Evolutionary conservation across 1,140 invertebrate genomes (phyloP), one percentile per base, ranked within the genome.

Genomic region (Helicoverpa armigera): DNA sequence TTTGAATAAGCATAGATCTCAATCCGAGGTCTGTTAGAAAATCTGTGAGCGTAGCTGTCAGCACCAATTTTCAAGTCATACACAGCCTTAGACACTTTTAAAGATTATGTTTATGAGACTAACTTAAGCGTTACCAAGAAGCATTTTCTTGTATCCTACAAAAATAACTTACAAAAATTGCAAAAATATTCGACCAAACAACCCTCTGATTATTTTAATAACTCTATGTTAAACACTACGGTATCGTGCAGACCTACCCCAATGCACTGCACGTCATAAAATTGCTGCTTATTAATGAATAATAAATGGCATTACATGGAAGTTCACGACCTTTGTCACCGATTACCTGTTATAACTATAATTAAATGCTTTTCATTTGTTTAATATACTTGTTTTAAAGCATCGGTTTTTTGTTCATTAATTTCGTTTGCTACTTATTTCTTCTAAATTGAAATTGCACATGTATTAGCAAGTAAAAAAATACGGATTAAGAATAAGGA

Each of bases 271-370:
- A 18, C 67, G 67, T 29, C 18, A 31, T 14, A 70, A 7, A 11
- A 70, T 70, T 23, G 50, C 18, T 16, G 53, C 18, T 70, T 53
- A 70, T 53, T 51, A 70, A 61, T 54, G 69, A 53, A 51, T 48
- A 69, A 78, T 50, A n/a, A 79, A 50, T 56, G 53, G 2, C 43
- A 60, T 77, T 83, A 86, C 76, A 72, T 72, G 75, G 83, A 86
- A 84, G 81, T 83, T 67, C 81, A 81, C 81, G 77, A 84, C 79
- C 77, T 82, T 85, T 76, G 35, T 67, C 35, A 78, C 76, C 18
- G 18, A 70, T 70, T 65, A 60, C 56, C 53, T 51, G n/a, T 23
- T 23, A 13, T 69, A 16, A 14, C 10, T 48, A n/a, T 48, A 51
- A 18, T 69, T 51, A 61, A 67, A 31, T 23, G 10, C 16, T 11